A percentile compares a stretch with the other conserved stretches of the same genome.
Conservation (phyloP, 2,113 vertebrate species). For the Aramus guarauna region DNA sequence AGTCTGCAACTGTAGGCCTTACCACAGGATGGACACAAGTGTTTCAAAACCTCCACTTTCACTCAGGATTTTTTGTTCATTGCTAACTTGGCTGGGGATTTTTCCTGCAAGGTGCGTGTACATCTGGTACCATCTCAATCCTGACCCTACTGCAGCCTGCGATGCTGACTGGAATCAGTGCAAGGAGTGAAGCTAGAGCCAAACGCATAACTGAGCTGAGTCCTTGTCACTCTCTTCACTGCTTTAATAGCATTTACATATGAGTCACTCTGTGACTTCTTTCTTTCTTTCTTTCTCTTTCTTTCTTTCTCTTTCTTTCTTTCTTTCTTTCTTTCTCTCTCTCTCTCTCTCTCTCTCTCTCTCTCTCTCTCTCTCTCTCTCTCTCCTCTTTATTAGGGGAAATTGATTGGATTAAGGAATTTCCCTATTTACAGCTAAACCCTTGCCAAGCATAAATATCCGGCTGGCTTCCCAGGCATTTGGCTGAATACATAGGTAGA, state of each 20-base stretch:
- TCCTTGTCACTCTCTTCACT: neutral
- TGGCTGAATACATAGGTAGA: neutral
- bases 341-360: no score
- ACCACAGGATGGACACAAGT: neutral
- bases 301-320: neutral
- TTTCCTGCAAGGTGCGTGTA: neutral
- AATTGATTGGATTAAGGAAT: neutral
- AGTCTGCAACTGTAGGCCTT: neutral
- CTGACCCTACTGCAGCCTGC: neutral
- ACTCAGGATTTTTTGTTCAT: neutral
- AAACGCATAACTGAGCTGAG: neutral
- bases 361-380: neutral
- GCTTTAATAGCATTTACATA: neutral
- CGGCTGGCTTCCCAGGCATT: neutral
- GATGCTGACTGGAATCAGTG: neutral
- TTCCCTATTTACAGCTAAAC: neutral
- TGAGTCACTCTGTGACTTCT: neutral
- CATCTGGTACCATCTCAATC: neutral
- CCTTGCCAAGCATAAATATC: neutral
- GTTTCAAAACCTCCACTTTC: neutral
- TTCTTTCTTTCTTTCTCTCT: neutral
- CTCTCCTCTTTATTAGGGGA: neutral
- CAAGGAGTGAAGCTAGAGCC: neutral
- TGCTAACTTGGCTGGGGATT: neutral
- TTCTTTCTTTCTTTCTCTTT: neutral